Percentiles rank a stretch among this genome's conserved stretches.
Evolutionary conservation across 2,113 vertebrate genomes (phyloP).

Genomic region (Alosa alosa): DNA sequence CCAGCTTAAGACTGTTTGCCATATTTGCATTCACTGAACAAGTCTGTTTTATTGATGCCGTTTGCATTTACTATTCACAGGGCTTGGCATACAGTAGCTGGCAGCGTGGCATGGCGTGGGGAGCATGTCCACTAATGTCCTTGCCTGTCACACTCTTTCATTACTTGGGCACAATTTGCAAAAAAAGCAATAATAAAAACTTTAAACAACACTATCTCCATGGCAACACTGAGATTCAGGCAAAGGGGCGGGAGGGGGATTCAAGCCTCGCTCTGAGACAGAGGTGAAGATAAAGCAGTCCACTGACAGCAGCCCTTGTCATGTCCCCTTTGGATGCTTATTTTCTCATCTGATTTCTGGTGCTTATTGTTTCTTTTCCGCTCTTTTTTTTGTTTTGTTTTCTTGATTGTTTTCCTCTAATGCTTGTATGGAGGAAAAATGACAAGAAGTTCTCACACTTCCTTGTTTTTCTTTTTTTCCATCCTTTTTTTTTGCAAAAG

Average conservation of each 20-base stretch:
- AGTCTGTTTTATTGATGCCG: background rate
- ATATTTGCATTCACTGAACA: background rate
- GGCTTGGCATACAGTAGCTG: constrained; percentile 8
- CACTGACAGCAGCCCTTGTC: constrained; percentile 68
- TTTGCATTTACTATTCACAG: background rate
- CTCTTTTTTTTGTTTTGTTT: constrained; percentile 50
- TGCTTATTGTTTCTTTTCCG: constrained; percentile 46
- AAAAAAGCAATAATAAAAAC: background rate
- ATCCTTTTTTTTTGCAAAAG: constrained; percentile 35
- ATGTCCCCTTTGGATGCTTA: constrained; percentile 68
- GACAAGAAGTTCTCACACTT: background rate
- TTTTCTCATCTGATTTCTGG: constrained; percentile 48
- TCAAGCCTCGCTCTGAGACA: background rate
- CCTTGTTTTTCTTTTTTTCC: constrained; percentile 29
- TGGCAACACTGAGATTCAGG: constrained; percentile 42
- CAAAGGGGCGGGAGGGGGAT: constrained; percentile 10
- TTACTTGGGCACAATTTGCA: background rate
- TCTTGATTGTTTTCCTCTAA: constrained; percentile 31
- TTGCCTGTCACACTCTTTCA: background rate
- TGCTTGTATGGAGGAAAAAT: constrained; percentile 46
- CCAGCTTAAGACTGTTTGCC: background rate
- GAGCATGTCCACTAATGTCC: background rate
- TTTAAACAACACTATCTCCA: constrained; percentile 21
- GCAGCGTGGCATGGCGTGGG: background rate
- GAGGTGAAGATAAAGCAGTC: constrained; percentile 30